phyloP scores from a whole-genome alignment of 2,888 invertebrate species.

The Lasioglossum figueresi region DNA sequence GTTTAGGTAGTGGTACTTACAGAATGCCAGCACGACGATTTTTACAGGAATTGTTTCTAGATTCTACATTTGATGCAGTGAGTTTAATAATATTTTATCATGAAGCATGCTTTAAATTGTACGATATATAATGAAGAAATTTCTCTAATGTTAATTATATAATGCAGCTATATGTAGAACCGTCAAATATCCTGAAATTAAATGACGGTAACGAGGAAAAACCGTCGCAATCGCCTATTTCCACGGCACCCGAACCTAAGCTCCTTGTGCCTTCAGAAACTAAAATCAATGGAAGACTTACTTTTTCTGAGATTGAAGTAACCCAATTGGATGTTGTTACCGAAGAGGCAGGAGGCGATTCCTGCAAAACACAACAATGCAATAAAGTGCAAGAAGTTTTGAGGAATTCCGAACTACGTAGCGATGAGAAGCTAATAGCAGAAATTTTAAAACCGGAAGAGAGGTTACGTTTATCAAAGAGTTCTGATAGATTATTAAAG shows the following conservation, averaged over 20 bases:
- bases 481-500: slow-evolving; percentile 80
- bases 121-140: background rate
- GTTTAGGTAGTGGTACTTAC: slow-evolving; percentile 92
- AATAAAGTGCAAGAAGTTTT: slow-evolving; percentile 60
- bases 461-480: slow-evolving; percentile 74
- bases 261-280: slow-evolving; percentile 69
- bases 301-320: slow-evolving; percentile 70
- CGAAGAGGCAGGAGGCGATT: slow-evolving; percentile 72
- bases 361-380: slow-evolving; percentile 59
- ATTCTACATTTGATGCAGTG: slow-evolving; percentile 89
- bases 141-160: slow-evolving; percentile 30
- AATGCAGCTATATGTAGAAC: slow-evolving; percentile 82
- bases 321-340: slow-evolving; percentile 71
- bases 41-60: slow-evolving; percentile 96
- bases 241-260: slow-evolving; percentile 56
- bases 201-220: slow-evolving; percentile 71
- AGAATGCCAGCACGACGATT: slow-evolving; percentile 93
- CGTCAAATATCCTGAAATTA: slow-evolving; percentile 77
- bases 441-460: slow-evolving; percentile 82
- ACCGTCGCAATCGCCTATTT: slow-evolving; percentile 61
- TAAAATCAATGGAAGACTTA: slow-evolving; percentile 80
- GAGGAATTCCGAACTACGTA: slow-evolving; percentile 71
- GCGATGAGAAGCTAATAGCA: slow-evolving; percentile 82
- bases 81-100: slow-evolving; percentile 55
- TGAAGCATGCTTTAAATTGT: background rate